phyloP scores from a whole-genome alignment of 2,113 vertebrate species.

The Callipepla squamata region DNA sequence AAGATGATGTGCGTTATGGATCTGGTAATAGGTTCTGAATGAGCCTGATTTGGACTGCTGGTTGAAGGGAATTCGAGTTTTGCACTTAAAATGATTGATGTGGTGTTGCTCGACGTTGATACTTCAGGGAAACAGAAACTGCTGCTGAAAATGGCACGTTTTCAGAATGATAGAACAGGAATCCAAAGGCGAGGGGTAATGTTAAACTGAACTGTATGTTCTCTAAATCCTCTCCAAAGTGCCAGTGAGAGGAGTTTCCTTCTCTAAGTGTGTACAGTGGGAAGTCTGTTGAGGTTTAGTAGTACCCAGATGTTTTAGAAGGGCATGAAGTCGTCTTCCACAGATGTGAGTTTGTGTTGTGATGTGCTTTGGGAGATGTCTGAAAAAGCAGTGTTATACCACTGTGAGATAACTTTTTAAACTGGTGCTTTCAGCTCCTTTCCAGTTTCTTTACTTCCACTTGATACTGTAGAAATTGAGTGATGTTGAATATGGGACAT shows the following conservation, averaged over 20 bases:
- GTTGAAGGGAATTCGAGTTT: background rate
- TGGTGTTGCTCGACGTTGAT: background rate
- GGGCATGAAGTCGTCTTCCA: accelerated
- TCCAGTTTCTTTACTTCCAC: background rate
- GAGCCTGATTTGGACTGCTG: background rate
- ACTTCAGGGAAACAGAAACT: accelerated
- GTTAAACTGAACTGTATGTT: background rate
- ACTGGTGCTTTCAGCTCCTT: background rate
- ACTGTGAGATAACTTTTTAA: background rate
- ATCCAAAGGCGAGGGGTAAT: background rate
- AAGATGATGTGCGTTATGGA: background rate
- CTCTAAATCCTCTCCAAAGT: background rate
- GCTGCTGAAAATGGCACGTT: background rate
- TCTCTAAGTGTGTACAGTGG: background rate
- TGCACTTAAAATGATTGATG: background rate
- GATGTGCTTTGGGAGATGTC: background rate
- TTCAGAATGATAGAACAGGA: background rate
- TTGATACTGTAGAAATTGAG: background rate
- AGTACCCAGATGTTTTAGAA: background rate
- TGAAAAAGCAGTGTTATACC: background rate
- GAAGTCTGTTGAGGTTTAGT: background rate
- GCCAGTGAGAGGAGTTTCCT: background rate
- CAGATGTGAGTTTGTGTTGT: background rate
- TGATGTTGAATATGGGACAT: background rate
- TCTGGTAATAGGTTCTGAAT: background rate